A percentile compares a stretch with the other conserved stretches of the same genome.
Evolutionary conservation across 2,888 invertebrate species (phyloP).

Genomic region (Itoplectis maculator): DNA sequence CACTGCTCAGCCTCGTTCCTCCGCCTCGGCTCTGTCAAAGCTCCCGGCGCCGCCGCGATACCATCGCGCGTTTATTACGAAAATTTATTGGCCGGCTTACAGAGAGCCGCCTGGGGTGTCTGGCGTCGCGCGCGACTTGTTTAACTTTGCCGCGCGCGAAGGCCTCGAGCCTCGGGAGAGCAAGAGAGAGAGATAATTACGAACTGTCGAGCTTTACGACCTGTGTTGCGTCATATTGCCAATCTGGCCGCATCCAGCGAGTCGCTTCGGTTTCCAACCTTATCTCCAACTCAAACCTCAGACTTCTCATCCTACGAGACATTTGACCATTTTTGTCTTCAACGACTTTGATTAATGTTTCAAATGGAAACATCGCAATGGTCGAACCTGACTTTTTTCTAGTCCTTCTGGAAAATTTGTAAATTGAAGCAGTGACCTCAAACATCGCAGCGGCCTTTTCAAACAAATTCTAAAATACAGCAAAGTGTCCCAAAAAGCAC

Average conservation of each 20-base stretch:
- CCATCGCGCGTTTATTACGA: conserved; percentile 61
- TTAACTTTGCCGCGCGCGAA: conserved; percentile 42
- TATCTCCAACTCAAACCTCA: background rate
- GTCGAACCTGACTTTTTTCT: too few species aligned
- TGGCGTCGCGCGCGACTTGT: conserved; percentile 53
- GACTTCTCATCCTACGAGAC: background rate
- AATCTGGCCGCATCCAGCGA: background rate
- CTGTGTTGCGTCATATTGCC: conserved; percentile 37
- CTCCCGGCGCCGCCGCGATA: conserved; percentile 55
- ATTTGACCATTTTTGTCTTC: background rate
- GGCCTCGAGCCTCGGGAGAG: conserved; percentile 19
- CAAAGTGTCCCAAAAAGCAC: too few species aligned
- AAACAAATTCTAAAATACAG: too few species aligned
- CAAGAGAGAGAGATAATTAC: conserved; percentile 36
- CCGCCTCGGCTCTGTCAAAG: conserved; percentile 55
- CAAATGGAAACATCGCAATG: too few species aligned
- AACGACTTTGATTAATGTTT: too few species aligned
- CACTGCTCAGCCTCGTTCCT: conserved; percentile 16
- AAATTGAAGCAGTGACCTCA: too few species aligned
- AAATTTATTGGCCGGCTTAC: conserved; percentile 64
- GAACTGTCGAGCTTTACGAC: conserved; percentile 47
- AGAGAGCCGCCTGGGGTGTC: conserved; percentile 3
- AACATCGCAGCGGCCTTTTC: too few species aligned
- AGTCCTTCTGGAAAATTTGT: too few species aligned
- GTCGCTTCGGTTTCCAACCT: conserved; percentile 2